These are phyloP conservation scores for Noctua fimbriata DNA, from an alignment of 2,888 invertebrate genomes.

Conservation along the genomic window DNA sequence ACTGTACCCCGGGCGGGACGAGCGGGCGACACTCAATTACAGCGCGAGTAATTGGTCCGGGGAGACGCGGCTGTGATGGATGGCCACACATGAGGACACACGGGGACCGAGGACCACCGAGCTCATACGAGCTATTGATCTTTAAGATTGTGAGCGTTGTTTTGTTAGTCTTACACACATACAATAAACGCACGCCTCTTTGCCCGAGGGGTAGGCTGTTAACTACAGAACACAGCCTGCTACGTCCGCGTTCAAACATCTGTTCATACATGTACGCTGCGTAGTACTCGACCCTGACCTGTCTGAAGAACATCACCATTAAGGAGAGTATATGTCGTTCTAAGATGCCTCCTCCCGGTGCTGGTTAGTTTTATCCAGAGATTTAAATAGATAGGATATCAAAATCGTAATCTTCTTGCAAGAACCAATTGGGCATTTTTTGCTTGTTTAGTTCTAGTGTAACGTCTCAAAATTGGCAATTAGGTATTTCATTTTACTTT, in stretches of 20 bases:
- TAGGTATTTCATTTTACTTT: neutral
- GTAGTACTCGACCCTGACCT: neutral
- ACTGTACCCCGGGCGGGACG: slow-evolving; percentile 42
- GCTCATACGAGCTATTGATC: slow-evolving; percentile 25
- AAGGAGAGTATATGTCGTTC: neutral
- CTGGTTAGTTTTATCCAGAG: neutral
- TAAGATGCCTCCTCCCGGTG: neutral
- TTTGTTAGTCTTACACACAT: neutral
- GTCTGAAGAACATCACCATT: neutral
- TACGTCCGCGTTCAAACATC: neutral
- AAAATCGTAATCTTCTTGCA: neutral
- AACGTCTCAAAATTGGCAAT: neutral
- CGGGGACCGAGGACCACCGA: slow-evolving; percentile 7
- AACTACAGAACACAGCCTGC: neutral
- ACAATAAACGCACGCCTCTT: neutral
- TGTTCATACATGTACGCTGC: neutral
- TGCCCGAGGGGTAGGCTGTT: neutral
- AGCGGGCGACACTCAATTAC: slow-evolving; percentile 63
- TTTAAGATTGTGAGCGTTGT: slow-evolving; percentile 27
- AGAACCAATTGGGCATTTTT: neutral
- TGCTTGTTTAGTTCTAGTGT: neutral
- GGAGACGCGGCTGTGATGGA: slow-evolving; percentile 59
- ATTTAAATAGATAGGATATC: neutral
- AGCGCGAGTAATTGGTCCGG: slow-evolving; percentile 59
- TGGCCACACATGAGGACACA: slow-evolving; percentile 36